phyloP scores from a whole-genome alignment of 92 coral and sea anemone species.

The Montipora capitata region DNA sequence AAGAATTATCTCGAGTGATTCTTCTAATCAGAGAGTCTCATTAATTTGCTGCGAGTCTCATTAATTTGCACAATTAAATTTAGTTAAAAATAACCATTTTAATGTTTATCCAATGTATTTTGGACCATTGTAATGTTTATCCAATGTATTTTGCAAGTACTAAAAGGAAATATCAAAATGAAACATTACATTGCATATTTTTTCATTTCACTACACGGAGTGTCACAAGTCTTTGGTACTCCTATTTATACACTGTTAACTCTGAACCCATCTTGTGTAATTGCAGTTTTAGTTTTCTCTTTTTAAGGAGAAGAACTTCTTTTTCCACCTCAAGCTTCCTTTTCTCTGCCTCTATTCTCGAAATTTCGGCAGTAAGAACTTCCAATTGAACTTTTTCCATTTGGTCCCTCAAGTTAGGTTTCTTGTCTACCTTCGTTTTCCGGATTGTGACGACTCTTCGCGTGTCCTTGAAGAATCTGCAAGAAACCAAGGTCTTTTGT shows the following conservation, averaged over 20 bases:
- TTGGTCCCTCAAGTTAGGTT: constrained; percentile 4
- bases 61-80: constrained; percentile 3
- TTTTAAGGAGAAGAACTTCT: constrained; percentile 21
- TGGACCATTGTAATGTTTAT: background rate
- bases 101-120: background rate
- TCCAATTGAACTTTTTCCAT: constrained; percentile 8
- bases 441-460: constrained; percentile 13
- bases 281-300: constrained; percentile 25
- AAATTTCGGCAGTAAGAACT: constrained; percentile 20
- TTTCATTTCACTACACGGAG: background rate
- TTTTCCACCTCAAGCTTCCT: constrained; percentile 30
- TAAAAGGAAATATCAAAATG: background rate
- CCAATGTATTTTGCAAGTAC: background rate
- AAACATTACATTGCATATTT: background rate
- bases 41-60: background rate
- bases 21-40: too few species aligned
- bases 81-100: background rate
- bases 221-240: background rate
- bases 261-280: constrained; percentile 1
- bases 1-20: too few species aligned
- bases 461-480: constrained; percentile 12
- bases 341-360: constrained; percentile 24
- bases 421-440: background rate
- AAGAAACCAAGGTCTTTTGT: constrained; percentile 3
- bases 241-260: background rate